Evolutionary conservation across 2,113 vertebrate species (phyloP).

Genomic region (Tupaia chinensis): DNA sequence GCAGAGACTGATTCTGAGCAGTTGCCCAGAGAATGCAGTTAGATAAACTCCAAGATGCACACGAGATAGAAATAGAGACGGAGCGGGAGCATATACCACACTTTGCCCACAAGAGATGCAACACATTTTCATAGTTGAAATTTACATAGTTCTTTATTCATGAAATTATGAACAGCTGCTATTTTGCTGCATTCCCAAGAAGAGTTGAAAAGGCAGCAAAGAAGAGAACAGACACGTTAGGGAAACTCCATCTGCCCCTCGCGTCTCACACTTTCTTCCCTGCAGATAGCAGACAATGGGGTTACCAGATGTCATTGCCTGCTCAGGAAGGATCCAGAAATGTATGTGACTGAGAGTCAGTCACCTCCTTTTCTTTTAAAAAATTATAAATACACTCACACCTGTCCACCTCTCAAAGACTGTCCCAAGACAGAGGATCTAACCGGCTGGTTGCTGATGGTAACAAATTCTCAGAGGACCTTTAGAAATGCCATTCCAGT

Average conservation of each 20-base stretch:
- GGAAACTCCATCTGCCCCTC: conserved; percentile 90
- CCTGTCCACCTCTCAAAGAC: background rate
- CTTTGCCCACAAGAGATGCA: conserved; percentile 78
- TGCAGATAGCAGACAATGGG: conserved; percentile 86
- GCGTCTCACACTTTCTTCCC: conserved; percentile 88
- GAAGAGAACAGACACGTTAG: conserved; percentile 89
- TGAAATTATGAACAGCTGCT: conserved; percentile 91
- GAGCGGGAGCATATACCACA: conserved; percentile 32
- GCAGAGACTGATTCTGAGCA: background rate
- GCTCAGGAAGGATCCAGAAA: conserved; percentile 82
- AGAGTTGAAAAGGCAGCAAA: conserved; percentile 89
- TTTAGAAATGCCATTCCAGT: background rate
- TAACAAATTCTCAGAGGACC: background rate
- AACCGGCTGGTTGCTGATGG: background rate
- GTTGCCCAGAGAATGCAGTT: background rate
- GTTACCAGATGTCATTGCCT: conserved; percentile 88
- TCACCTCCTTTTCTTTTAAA: background rate
- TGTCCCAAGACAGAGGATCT: background rate
- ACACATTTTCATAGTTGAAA: conserved; percentile 87
- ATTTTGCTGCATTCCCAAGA: conserved; percentile 88
- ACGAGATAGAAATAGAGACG: conserved; percentile 45
- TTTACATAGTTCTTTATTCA: conserved; percentile 91
- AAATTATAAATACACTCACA: background rate
- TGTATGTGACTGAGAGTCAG: conserved; percentile 68
- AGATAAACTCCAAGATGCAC: background rate